A percentile compares a stretch with the other conserved stretches of the same genome.
Conservation (phyloP, 2,797 vertebrate genomes). For the Ctenochaetus hawaiiensis region DNA sequence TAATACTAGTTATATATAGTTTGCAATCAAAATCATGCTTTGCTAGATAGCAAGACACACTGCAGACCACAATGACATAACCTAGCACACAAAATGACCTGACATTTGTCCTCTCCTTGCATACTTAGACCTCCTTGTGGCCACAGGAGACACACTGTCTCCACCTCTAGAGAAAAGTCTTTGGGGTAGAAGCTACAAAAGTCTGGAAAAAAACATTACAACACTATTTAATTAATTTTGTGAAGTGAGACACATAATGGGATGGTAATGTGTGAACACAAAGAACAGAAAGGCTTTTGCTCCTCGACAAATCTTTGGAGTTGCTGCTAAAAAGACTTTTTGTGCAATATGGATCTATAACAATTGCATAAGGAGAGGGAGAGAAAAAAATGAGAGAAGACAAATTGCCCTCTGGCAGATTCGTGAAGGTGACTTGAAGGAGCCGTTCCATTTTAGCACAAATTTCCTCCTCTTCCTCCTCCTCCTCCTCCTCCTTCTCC, state of each 20-base stretch:
- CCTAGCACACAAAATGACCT: conserved; percentile 31
- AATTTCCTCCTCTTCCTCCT: conserved; percentile 57
- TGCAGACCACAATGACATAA: conserved; percentile 28
- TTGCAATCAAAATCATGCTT: not conserved
- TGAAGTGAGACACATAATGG: conserved; percentile 75
- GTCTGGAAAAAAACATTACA: conserved; percentile 63
- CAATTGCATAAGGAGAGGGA: conserved; percentile 78
- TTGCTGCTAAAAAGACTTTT: conserved; percentile 70
- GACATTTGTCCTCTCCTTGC: conserved; percentile 38
- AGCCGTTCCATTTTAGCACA: conserved; percentile 80
- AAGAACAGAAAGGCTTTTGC: conserved; percentile 73
- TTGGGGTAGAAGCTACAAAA: conserved; percentile 50
- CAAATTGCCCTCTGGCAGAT: conserved; percentile 76
- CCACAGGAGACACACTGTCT: conserved; percentile 38
- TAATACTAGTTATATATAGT: conserved; percentile 4
- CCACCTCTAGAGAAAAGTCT: conserved; percentile 42
- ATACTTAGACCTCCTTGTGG: conserved; percentile 26
- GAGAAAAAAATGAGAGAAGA: conserved; percentile 63
- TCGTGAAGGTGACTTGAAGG: conserved; percentile 84
- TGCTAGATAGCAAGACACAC: conserved; percentile 32
- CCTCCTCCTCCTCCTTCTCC: conserved; percentile 47
- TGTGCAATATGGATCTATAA: conserved; percentile 78
- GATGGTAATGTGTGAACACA: conserved; percentile 80
- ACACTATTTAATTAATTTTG: conserved; percentile 68
- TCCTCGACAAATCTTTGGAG: conserved; percentile 74